Evolutionary conservation across 2,888 invertebrate genomes (phyloP).

Genomic region (Anagyrus pseudococci): DNA sequence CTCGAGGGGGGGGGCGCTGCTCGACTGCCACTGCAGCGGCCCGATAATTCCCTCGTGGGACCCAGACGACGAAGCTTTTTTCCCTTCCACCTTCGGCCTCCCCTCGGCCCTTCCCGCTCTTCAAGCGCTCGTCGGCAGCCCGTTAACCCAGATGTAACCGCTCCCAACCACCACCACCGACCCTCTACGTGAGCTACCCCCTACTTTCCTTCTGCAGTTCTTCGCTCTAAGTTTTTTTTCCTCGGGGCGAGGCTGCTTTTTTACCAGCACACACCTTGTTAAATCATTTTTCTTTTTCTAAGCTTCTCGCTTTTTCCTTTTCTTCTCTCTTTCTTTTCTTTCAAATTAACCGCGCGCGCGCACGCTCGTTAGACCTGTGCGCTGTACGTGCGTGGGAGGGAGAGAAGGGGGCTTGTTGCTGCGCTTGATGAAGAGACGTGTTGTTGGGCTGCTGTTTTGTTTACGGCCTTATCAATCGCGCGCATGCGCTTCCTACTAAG

Average conservation of each 20-base stretch:
- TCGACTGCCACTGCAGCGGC: background rate
- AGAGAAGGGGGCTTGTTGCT: too few relatives aligned
- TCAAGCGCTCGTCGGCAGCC: constrained; percentile 20
- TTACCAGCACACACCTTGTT: background rate
- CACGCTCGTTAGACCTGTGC: background rate
- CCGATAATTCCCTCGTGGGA: constrained; percentile 25
- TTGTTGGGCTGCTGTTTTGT: too few relatives aligned
- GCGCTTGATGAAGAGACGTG: too few relatives aligned
- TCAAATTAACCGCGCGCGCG: constrained; percentile 17
- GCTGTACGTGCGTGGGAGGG: too few relatives aligned
- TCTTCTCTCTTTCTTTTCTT: constrained; percentile 3
- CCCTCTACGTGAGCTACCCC: background rate
- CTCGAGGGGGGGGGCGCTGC: background rate
- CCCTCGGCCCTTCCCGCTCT: background rate
- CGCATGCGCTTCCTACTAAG: too few relatives aligned
- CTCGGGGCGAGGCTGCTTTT: too few relatives aligned
- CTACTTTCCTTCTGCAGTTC: background rate
- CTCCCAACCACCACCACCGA: background rate
- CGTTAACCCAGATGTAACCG: constrained; percentile 30
- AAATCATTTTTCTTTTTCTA: constrained; percentile 12
- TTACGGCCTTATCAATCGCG: too few relatives aligned
- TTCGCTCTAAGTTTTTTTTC: too few relatives aligned
- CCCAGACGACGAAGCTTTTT: constrained; percentile 2
- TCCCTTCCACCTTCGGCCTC: too few relatives aligned
- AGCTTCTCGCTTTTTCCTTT: too few relatives aligned